phyloP scores from a whole-genome alignment of 1,140 invertebrate genomes.

The Temnothorax nylanderi region DNA sequence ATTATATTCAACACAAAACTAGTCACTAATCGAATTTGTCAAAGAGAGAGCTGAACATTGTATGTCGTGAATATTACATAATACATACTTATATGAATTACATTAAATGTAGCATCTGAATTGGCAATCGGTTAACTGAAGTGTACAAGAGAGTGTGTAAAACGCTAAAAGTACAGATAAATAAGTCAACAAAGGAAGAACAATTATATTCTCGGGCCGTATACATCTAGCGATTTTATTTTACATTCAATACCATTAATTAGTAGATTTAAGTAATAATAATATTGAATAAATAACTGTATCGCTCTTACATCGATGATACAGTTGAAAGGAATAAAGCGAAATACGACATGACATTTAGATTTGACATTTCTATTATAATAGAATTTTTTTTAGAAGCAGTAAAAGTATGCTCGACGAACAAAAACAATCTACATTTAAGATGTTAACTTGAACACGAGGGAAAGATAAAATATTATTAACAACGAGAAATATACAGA shows the following conservation, averaged over 20 bases:
- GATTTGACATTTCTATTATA: not conserved
- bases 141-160: not conserved
- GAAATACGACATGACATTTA: not conserved
- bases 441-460: slow-evolving; percentile 1
- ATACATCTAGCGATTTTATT: slow-evolving; percentile 51
- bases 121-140: not conserved
- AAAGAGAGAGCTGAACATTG: slow-evolving; percentile 36
- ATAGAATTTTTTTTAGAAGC: not conserved
- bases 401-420: not conserved
- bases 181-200: slow-evolving; percentile 38
- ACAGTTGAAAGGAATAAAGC: not conserved
- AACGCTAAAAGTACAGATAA: slow-evolving; percentile 14
- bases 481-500: slow-evolving; percentile 70
- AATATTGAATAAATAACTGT: slow-evolving; percentile 55
- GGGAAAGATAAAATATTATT: slow-evolving; percentile 63
- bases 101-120: slow-evolving; percentile 25
- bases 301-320: not conserved
- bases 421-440: not conserved
- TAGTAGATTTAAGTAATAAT: not conserved
- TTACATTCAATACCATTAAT: slow-evolving; percentile 56
- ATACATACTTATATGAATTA: not conserved
- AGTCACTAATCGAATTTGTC: slow-evolving; percentile 38
- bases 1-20: slow-evolving; percentile 47
- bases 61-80: slow-evolving; percentile 21
- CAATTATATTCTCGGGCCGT: not conserved